Evolutionary conservation across 2,888 invertebrate genomes (phyloP).

Genomic region (Agrypnus murinus): DNA sequence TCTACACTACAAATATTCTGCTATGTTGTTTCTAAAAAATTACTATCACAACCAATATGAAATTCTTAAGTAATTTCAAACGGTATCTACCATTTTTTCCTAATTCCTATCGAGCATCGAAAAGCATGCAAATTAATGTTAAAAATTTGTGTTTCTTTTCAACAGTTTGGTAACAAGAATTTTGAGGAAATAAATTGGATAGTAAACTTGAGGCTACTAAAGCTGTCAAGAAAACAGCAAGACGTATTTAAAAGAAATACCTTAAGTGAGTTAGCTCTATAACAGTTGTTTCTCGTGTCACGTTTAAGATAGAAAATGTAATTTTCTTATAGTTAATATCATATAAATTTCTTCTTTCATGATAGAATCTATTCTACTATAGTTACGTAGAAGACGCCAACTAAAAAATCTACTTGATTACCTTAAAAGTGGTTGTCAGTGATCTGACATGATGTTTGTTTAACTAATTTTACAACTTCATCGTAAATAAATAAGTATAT

Average conservation of each 20-base stretch:
- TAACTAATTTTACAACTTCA: too few relatives aligned
- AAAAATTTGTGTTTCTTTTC: conserved; percentile 30
- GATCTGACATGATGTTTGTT: too few relatives aligned
- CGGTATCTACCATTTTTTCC: conserved; percentile 16
- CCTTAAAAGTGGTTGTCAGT: too few relatives aligned
- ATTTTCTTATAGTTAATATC: not conserved
- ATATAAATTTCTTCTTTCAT: conserved; percentile 3
- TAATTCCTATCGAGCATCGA: not conserved
- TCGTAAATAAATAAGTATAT: too few relatives aligned
- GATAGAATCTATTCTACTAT: not conserved
- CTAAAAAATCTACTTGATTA: too few relatives aligned
- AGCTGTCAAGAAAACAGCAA: conserved; percentile 30
- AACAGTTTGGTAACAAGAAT: conserved; percentile 31
- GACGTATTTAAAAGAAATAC: conserved; percentile 25
- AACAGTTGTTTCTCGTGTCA: conserved; percentile 8
- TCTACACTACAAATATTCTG: too few relatives aligned
- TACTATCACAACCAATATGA: too few relatives aligned
- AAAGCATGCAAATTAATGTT: conserved; percentile 28
- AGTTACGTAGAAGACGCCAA: too few relatives aligned
- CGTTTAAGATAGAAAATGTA: conserved; percentile 20
- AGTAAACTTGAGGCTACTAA: conserved; percentile 25
- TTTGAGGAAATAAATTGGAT: conserved; percentile 36
- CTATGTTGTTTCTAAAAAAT: too few relatives aligned
- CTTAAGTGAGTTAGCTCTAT: not conserved
- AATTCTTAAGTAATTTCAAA: conserved; percentile 5